Percentiles rank a stretch among this genome's conserved stretches.
Conservation (phyloP, 2,888 invertebrate genomes). For the Lasiommata megera region DNA sequence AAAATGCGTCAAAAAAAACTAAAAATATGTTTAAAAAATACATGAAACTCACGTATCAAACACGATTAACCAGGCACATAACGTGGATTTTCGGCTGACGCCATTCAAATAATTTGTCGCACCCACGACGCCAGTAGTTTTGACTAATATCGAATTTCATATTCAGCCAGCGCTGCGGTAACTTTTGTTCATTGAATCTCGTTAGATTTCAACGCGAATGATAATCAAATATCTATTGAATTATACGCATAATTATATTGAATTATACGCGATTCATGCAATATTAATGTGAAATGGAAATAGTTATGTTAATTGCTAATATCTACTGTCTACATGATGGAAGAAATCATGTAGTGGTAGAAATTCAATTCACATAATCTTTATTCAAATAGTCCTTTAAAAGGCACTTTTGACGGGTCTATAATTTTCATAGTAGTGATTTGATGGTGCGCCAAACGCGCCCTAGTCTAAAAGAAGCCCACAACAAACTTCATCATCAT, state of each 20-base stretch:
- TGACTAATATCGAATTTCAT: conserved; percentile 1
- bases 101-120: background rate
- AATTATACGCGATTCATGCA: background rate
- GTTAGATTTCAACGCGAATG: conserved; percentile 7
- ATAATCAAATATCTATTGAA: background rate
- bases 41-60: background rate
- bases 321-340: too few relatives aligned
- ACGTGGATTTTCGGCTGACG: background rate
- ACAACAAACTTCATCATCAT: too few relatives aligned
- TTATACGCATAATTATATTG: background rate
- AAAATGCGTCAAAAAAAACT: too few relatives aligned
- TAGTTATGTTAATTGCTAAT: background rate
- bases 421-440: too few relatives aligned
- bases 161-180: conserved; percentile 14
- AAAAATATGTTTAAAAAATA: background rate
- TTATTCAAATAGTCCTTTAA: too few relatives aligned
- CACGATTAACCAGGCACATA: background rate
- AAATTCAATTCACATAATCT: too few relatives aligned
- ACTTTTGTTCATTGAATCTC: conserved; percentile 19
- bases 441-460: too few relatives aligned
- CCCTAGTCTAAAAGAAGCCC: too few relatives aligned
- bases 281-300: background rate
- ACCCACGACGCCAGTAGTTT: conserved; percentile 9
- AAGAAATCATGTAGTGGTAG: too few relatives aligned
- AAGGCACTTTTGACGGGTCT: too few relatives aligned